Evolutionary conservation across 2,888 invertebrate genomes (phyloP), one percentile per base, ranked within the genome.

Genomic region (Mesorhabditis sp.): DNA sequence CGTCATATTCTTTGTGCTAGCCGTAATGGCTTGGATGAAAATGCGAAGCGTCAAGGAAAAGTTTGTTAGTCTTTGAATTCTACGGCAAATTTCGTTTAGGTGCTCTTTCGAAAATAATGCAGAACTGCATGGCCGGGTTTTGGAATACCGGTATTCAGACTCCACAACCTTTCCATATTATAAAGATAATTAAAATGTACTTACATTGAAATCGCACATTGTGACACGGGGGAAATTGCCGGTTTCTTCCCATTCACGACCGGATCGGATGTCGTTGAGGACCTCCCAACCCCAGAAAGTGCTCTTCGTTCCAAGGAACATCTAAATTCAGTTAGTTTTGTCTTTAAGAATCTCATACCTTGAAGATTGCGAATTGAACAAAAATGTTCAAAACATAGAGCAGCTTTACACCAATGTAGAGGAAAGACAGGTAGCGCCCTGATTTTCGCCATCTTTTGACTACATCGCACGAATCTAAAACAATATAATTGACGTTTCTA

Each of bases 191-290:
- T 7, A n/a, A 50, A n/a, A 62, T 62, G 6, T 6, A 69, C 70
- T 73, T 43, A 74, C 74, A 42, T 75, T 72, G 69, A 79, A 79
- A 61, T 78, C 79, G 69, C 79, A 79, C 74, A 79, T 76, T 15
- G 79, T 79, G 44, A 79, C 79, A 15, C 79, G 70, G 4, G 79
- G 79, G 74, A 79, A 79, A 61, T 78, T 72, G 65, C 79, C 79
- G 6, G 76, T 79, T 42, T 78, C 76, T 42, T 76, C 73, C 79
- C 79, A 79, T 65, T 75, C 75, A 62, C 73, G 72, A 10, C 79
- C 79, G 41, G 72, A 68, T 0, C 69, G 42, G 6, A 79, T 67
- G 62, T 78, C 78, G 28, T 43, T 67, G 68, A 78, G 74, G 7
- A 76, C 78, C 13, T 78, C 65, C 70, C 72, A 72, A 66, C 82